Evolutionary conservation across 2,888 invertebrate genomes (phyloP).

Genomic region (Andrena bicolor): DNA sequence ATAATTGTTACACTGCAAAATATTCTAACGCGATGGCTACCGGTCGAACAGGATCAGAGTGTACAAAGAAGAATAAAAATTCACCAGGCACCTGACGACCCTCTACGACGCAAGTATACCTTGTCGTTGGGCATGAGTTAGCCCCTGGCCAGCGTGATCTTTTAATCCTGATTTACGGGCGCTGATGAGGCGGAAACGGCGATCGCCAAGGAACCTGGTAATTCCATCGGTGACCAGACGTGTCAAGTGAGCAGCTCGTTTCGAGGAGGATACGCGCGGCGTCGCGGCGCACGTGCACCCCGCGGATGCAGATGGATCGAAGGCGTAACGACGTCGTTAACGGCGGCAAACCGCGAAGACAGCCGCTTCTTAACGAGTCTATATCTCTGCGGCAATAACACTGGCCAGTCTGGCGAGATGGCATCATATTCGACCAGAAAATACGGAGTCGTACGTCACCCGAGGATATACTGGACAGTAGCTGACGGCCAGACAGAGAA

Average conservation of each 20-base stretch:
- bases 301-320: constrained; percentile 59
- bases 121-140: constrained; percentile 51
- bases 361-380: constrained; percentile 62
- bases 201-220: constrained; percentile 53
- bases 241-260: constrained; percentile 45
- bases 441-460: constrained; percentile 64
- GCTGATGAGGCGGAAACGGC: constrained; percentile 68
- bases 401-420: constrained; percentile 43
- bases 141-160: constrained; percentile 51
- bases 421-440: constrained; percentile 67
- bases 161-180: constrained; percentile 73
- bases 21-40: constrained; percentile 22
- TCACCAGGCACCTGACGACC: constrained; percentile 19
- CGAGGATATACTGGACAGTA: constrained; percentile 43
- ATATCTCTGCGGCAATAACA: constrained; percentile 45
- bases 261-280: constrained; percentile 12
- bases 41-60: constrained; percentile 22
- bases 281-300: constrained; percentile 47
- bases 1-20: background rate
- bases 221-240: constrained; percentile 58
- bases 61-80: background rate
- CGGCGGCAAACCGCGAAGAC: constrained; percentile 68
- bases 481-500: constrained; percentile 21
- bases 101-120: constrained; percentile 23
- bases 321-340: constrained; percentile 76